phyloP scores from a whole-genome alignment of 1,140 invertebrate species.

The Physella acuta region DNA sequence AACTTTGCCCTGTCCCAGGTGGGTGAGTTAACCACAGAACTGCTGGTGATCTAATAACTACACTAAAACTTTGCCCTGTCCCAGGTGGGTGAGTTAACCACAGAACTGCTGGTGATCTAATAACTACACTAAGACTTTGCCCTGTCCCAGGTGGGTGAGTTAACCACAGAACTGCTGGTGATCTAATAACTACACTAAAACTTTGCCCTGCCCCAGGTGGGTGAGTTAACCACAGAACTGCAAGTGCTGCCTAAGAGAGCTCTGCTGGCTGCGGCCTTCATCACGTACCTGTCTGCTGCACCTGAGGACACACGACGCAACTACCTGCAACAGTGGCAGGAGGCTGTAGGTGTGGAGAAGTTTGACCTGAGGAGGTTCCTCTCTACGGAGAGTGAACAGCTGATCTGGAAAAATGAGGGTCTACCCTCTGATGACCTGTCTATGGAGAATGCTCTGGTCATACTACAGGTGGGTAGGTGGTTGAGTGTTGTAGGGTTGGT shows the following conservation, averaged over 20 bases:
- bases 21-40: too few species aligned
- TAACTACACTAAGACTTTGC: too few species aligned
- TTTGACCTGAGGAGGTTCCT: conserved; percentile 77
- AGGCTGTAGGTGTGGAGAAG: conserved; percentile 58
- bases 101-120: too few species aligned
- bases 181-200: too few species aligned
- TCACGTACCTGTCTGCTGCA: conserved; percentile 73
- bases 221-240: conserved; percentile 53
- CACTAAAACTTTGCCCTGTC: too few species aligned
- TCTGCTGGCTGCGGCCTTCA: conserved; percentile 75
- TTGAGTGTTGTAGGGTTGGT: neutral
- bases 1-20: too few species aligned
- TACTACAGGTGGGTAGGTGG: conserved; percentile 75
- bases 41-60: too few species aligned
- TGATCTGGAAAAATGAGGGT: conserved; percentile 85
- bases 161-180: too few species aligned
- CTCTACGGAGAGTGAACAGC: conserved; percentile 74
- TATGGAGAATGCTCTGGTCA: conserved; percentile 80
- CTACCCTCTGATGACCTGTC: conserved; percentile 78
- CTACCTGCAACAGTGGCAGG: conserved; percentile 66
- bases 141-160: too few species aligned
- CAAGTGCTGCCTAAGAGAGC: conserved; percentile 69
- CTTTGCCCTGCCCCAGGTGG: too few species aligned
- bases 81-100: too few species aligned
- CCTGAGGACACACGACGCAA: conserved; percentile 71